Evolutionary conservation across 2,888 invertebrate genomes (phyloP).

Genomic region (Ochropleura plecta): DNA sequence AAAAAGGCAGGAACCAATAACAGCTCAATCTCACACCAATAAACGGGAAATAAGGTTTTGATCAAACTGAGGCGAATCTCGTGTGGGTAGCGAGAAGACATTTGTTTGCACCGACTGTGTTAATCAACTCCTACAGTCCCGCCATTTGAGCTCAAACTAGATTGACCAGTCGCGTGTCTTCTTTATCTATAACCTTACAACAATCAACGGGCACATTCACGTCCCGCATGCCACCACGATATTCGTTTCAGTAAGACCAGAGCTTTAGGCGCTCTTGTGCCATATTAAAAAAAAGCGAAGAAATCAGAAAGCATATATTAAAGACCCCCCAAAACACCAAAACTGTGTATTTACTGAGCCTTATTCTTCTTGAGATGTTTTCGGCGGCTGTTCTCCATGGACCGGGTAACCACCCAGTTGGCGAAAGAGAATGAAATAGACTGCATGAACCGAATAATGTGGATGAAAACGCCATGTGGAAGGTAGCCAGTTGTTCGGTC

Average conservation of each 20-base stretch:
- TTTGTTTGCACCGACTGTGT: background rate
- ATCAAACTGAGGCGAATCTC: background rate
- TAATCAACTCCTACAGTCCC: background rate
- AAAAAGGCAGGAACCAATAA: background rate
- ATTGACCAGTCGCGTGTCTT: background rate
- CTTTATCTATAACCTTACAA: background rate
- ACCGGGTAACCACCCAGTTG: constrained; percentile 91
- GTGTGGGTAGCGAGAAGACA: background rate
- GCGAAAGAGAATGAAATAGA: constrained; percentile 89
- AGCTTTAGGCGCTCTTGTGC: constrained; percentile 2
- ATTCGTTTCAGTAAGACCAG: background rate
- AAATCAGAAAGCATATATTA: constrained; percentile 33
- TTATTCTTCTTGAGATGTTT: constrained; percentile 90
- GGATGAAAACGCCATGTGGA: constrained; percentile 92
- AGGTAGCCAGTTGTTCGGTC: constrained; percentile 94
- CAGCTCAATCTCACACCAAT: background rate
- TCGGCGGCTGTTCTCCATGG: constrained; percentile 92
- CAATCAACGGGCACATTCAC: background rate
- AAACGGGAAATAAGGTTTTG: background rate
- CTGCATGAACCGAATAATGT: constrained; percentile 85
- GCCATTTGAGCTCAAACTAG: background rate
- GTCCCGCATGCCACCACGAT: background rate
- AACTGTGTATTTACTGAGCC: constrained; percentile 77
- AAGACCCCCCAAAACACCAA: constrained; percentile 13
- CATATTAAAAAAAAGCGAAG: background rate